Conservation (phyloP, 2,113 vertebrate species). For the Thalassoma bifasciatum region DNA sequence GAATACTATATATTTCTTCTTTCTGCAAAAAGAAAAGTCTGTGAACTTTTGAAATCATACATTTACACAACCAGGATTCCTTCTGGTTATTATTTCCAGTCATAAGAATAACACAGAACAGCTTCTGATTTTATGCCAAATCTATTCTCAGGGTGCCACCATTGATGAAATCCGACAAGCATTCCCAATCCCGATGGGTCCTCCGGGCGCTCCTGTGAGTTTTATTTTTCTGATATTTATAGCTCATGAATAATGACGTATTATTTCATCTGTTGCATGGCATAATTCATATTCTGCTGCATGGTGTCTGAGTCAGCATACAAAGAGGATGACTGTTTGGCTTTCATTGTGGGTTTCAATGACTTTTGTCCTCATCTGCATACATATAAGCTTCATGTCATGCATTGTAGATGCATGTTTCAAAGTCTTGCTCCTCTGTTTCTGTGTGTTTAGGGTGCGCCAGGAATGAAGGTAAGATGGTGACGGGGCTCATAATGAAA, state of each 20-base stretch:
- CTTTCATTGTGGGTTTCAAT: conserved; percentile 28
- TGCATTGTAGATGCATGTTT: conserved; percentile 60
- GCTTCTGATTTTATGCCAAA: not conserved
- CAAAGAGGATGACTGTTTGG: conserved; percentile 6
- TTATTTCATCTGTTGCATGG: conserved; percentile 39
- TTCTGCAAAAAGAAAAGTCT: too few species aligned
- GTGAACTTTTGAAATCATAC: not conserved
- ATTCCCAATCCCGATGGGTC: conserved; percentile 82
- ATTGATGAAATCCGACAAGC: conserved; percentile 78
- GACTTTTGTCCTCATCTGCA: not conserved
- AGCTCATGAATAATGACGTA: conserved; percentile 17
- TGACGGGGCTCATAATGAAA: conserved; percentile 12
- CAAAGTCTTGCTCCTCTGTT: conserved; percentile 53
- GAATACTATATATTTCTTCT: too few species aligned
- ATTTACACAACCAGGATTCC: not conserved
- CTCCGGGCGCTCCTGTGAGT: conserved; percentile 81
- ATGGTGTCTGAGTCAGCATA: conserved; percentile 27
- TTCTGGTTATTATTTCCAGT: not conserved
- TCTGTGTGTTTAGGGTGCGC: conserved; percentile 76
- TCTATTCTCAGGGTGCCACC: conserved; percentile 71
- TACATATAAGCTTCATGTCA: conserved; percentile 32
- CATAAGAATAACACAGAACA: conserved; percentile 10
- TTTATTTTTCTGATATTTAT: conserved; percentile 5
- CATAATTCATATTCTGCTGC: conserved; percentile 7
- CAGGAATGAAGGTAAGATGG: conserved; percentile 79